Evolutionary conservation across 2,888 invertebrate genomes (phyloP).

Genomic region (Lysandra coridon): DNA sequence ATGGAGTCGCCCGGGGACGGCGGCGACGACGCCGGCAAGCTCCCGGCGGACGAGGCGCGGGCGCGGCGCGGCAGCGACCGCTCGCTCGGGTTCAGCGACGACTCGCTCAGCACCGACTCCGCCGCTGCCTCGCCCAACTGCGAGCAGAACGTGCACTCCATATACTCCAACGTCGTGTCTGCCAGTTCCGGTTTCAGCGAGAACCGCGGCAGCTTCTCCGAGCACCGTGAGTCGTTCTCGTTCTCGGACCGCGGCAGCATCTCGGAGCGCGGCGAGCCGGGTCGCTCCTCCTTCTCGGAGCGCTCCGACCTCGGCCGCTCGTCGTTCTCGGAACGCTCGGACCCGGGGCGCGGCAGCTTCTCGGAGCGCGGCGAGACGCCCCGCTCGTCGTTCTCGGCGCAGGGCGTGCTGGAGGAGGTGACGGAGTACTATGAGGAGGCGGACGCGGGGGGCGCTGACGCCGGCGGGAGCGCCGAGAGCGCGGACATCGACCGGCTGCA

Average conservation of each 20-base stretch:
- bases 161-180: constrained; percentile 77
- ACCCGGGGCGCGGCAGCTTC: constrained; percentile 70
- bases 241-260: constrained; percentile 75
- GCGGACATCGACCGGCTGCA: constrained; percentile 69
- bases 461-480: constrained; percentile 53
- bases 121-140: constrained; percentile 79
- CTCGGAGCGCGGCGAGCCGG: constrained; percentile 71
- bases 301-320: constrained; percentile 76
- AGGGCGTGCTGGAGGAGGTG: constrained; percentile 68
- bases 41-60: constrained; percentile 60
- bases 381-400: constrained; percentile 70
- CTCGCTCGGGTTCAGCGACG: constrained; percentile 85
- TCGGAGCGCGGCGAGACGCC: constrained; percentile 75
- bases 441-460: constrained; percentile 64
- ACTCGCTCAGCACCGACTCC: constrained; percentile 85
- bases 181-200: constrained; percentile 82
- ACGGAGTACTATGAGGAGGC: constrained; percentile 70
- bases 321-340: constrained; percentile 77
- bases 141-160: constrained; percentile 72
- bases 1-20: constrained; percentile 66
- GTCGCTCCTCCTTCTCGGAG: constrained; percentile 75
- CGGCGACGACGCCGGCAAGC: constrained; percentile 52
- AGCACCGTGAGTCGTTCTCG: constrained; percentile 72
- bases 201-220: constrained; percentile 75
- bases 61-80: constrained; percentile 85